A percentile compares a stretch with the other conserved stretches of the same genome.
Evolutionary conservation across 2,797 vertebrate species (phyloP).

Genomic region (Numenius phaeopus): DNA sequence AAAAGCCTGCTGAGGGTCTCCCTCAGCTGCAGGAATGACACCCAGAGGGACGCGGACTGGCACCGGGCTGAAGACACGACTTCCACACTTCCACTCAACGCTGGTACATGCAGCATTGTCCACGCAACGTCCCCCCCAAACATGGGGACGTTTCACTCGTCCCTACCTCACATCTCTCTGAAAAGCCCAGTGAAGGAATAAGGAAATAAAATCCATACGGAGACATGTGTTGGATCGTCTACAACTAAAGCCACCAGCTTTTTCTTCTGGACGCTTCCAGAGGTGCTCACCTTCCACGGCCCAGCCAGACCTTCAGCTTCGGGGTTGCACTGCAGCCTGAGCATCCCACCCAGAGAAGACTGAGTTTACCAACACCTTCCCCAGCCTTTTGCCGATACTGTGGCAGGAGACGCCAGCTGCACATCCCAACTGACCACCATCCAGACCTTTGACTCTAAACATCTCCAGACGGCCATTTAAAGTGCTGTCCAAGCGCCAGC

Average conservation of each 20-base stretch:
- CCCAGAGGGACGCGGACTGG: background rate
- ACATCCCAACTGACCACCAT: background rate
- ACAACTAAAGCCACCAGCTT: rapidly evolving
- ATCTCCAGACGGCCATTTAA: background rate
- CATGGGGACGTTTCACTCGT: rapidly evolving
- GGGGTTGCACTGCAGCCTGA: background rate
- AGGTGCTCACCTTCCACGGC: background rate
- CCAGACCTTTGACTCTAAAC: background rate
- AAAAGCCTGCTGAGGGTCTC: background rate
- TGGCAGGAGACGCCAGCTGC: background rate
- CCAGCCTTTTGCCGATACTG: background rate
- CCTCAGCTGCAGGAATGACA: background rate
- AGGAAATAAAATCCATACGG: rapidly evolving
- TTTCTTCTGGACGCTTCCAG: background rate
- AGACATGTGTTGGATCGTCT: background rate
- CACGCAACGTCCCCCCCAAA: too few species aligned
- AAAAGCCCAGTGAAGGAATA: background rate
- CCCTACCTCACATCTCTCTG: background rate
- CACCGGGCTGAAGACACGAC: rapidly evolving
- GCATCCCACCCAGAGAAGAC: background rate
- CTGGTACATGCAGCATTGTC: too few species aligned
- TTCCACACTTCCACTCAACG: background rate
- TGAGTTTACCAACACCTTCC: background rate
- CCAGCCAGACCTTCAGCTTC: background rate
- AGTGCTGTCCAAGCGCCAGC: background rate